These are phyloP conservation scores for Tenthredo amoena DNA, from an alignment of 2,888 invertebrate genomes.

Conservation along the genomic window DNA sequence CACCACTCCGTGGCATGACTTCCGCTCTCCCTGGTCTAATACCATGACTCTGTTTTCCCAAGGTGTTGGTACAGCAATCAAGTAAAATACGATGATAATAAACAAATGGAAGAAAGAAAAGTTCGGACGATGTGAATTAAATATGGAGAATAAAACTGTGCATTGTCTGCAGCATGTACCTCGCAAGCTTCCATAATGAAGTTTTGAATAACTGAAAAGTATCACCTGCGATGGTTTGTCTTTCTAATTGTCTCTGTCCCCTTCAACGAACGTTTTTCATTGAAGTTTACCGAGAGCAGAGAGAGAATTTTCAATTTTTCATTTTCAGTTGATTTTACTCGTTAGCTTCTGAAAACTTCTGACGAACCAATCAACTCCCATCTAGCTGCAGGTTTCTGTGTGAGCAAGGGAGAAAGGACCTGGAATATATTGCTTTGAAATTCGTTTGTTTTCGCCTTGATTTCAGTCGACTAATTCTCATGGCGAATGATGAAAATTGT, in stretches of 20 bases:
- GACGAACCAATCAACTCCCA: slow-evolving; percentile 24
- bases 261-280: neutral
- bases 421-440: neutral
- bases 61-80: neutral
- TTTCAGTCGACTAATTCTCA: neutral
- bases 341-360: slow-evolving; percentile 26
- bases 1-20: neutral
- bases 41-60: neutral
- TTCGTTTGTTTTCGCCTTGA: neutral
- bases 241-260: slow-evolving; percentile 2
- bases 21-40: neutral
- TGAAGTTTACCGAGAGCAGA: neutral
- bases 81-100: neutral
- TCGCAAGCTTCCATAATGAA: neutral
- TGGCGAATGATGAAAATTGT: neutral
- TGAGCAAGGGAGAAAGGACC: neutral
- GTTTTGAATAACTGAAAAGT: neutral
- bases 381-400: neutral
- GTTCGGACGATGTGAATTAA: neutral
- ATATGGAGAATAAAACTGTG: neutral
- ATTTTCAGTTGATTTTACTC: slow-evolving; percentile 34
- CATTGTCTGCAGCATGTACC: neutral
- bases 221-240: slow-evolving; percentile 10
- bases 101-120: neutral
- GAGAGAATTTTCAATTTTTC: slow-evolving; percentile 17